Evolutionary conservation across 2,113 vertebrate genomes (phyloP), one percentile per base, ranked within the genome.

Genomic region (Cyanoramphus novaezelandiae): DNA sequence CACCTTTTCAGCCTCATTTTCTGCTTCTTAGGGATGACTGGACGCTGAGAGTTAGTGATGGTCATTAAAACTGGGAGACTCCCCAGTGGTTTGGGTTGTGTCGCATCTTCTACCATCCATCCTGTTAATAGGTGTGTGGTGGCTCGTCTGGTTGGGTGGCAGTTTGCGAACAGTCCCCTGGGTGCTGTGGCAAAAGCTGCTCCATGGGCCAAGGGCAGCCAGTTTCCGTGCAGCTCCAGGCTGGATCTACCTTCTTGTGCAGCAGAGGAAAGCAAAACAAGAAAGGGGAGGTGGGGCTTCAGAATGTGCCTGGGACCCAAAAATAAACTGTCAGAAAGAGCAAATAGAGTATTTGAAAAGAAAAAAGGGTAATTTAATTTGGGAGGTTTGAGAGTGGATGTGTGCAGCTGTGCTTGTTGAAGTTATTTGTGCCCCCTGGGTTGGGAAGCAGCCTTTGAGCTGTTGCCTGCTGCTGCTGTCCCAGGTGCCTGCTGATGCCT

Each of bases 51-150:
- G 59, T 23, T 43, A 15, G 3, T 3, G 19, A 9, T 37, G 60
- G 9, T 2, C 3, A 0, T 39, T 31, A 27, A 37, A 44, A 14
- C 13, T 11, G 10, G n/a, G 31, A 74, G 63, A 3, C 9, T 35
- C 25, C 41, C 12, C 14, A 7, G 80, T 7, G n/a, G 49, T 27
- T 29, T 80, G 68, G 17, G 37, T 43, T 37, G 2, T 17, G 71
- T 13, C 0, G 0, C 31, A 49, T 72, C 16, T 59, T 55, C 71
- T 70, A 46, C 39, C 0, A 0, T 33, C 29, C 9, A 0, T 6
- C 29, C 55, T 6, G 1, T 8, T 55, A 5, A 0, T 0, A 4
- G 23, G 33, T 10, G 4, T 12, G 62, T 6, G 2, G 46, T 12
- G 67, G n/a, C 46, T 84, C 3, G 3, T 69, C 11, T 1, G 2